phyloP scores from a whole-genome alignment of 2,797 vertebrate genomes.

The Phyllotis vaccarum region DNA sequence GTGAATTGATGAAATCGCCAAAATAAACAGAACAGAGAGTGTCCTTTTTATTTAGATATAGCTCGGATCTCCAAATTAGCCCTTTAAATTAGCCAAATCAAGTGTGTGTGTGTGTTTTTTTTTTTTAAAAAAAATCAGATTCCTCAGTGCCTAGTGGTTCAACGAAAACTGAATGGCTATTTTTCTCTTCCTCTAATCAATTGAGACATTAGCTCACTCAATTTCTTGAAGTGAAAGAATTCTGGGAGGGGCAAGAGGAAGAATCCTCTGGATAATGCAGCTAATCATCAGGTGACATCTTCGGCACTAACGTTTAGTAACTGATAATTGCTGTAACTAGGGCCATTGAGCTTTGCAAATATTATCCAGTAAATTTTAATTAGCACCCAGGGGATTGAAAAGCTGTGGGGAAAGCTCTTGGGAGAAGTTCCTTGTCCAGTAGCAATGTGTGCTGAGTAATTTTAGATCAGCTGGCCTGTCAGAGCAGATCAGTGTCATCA shows the following conservation, averaged over 20 bases:
- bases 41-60: neutral
- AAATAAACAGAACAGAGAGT: neutral
- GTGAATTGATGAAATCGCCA: neutral
- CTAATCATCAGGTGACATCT: constrained; percentile 84
- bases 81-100: neutral
- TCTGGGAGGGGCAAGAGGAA: neutral
- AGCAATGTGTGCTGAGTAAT: constrained; percentile 88
- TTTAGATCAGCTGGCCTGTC: constrained; percentile 90
- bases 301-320: constrained; percentile 88
- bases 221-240: constrained; percentile 77
- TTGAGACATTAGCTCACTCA: constrained; percentile 75
- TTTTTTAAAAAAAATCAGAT: constrained; percentile 56
- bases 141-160: neutral
- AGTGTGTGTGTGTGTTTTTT: neutral
- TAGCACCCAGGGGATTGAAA: constrained; percentile 88
- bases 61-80: neutral
- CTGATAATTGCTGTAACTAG: constrained; percentile 90
- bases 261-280: constrained; percentile 77
- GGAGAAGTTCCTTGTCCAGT: constrained; percentile 84
- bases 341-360: constrained; percentile 89
- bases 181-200: constrained; percentile 69
- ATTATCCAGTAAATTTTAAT: constrained; percentile 92
- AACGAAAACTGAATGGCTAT: constrained; percentile 70
- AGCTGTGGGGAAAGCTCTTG: constrained; percentile 86
- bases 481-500: constrained; percentile 89